phyloP scores from a whole-genome alignment of 2,113 vertebrate species.

The Cricetomys ansorgei region DNA sequence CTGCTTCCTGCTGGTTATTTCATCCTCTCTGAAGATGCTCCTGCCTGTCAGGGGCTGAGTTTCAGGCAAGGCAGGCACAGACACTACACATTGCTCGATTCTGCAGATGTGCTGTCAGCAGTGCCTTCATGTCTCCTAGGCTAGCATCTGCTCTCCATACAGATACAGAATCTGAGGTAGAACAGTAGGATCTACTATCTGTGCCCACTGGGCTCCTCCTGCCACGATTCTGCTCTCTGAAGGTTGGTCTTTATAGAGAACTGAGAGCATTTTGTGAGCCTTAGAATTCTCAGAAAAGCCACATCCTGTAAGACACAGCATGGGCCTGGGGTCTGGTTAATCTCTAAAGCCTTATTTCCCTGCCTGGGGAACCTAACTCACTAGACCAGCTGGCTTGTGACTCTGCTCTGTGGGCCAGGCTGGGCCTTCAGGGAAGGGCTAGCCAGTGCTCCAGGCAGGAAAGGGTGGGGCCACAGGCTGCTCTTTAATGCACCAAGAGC shows the following conservation, averaged over 20 bases:
- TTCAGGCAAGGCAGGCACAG: conserved; percentile 95
- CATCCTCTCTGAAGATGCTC: conserved; percentile 97
- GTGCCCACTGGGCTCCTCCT: conserved; percentile 95
- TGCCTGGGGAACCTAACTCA: not conserved
- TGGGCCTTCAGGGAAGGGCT: not conserved
- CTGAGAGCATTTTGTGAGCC: conserved; percentile 97
- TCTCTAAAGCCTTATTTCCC: conserved; percentile 96
- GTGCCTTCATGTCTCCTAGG: conserved; percentile 94
- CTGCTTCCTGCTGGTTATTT: conserved; percentile 88
- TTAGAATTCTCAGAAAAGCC: conserved; percentile 98
- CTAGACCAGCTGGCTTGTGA: not conserved
- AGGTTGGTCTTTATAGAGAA: conserved; percentile 98
- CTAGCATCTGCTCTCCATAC: conserved; percentile 68
- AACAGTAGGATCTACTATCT: conserved; percentile 89
- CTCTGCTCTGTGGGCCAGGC: not conserved
- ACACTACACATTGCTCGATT: conserved; percentile 89
- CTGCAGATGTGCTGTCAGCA: conserved; percentile 91
- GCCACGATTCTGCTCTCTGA: conserved; percentile 96
- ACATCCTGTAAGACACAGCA: conserved; percentile 97
- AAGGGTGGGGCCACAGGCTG: not conserved
- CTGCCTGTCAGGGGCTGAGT: conserved; percentile 99
- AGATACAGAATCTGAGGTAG: not conserved
- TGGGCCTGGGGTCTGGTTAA: conserved; percentile 96
- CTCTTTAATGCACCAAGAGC: not conserved
- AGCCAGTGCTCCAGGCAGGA: not conserved